These are phyloP conservation scores for Hoplostethus mediterraneus DNA, from an alignment of 2,797 vertebrate genomes.

Conservation along the genomic window DNA sequence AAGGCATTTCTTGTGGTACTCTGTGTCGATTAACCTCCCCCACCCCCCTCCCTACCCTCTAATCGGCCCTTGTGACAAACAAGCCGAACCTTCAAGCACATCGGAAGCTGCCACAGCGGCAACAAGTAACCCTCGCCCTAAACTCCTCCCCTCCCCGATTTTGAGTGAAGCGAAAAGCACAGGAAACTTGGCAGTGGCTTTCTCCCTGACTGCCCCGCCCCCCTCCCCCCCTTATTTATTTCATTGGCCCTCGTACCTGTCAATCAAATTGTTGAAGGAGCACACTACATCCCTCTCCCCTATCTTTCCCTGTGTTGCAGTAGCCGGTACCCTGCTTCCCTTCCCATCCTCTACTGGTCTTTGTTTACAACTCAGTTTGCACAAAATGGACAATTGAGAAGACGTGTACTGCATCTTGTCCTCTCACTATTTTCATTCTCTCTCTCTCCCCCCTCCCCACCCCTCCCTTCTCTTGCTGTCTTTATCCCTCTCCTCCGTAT, in stretches of 20 bases:
- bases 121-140: constrained; percentile 53
- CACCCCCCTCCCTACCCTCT: constrained; percentile 23
- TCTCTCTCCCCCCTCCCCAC: background rate
- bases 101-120: constrained; percentile 73
- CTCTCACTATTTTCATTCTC: constrained; percentile 25
- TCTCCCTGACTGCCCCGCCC: background rate
- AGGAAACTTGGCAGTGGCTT: constrained; percentile 75
- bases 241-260: constrained; percentile 65
- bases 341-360: constrained; percentile 45
- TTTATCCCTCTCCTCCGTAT: constrained; percentile 3
- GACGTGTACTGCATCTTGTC: constrained; percentile 72
- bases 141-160: constrained; percentile 24
- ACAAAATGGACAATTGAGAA: constrained; percentile 76
- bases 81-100: constrained; percentile 75
- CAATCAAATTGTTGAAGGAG: constrained; percentile 68
- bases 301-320: constrained; percentile 37
- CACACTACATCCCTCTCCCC: constrained; percentile 51
- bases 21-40: constrained; percentile 4
- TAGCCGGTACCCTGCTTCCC: constrained; percentile 26
- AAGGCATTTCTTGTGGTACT: constrained; percentile 71
- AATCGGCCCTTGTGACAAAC: constrained; percentile 87
- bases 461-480: constrained; percentile 1
- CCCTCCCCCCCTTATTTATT: constrained; percentile 50
- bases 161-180: constrained; percentile 74
- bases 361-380: constrained; percentile 84